phyloP scores from a whole-genome alignment of 2,888 invertebrate species.

The Zootermopsis nevadensis region DNA sequence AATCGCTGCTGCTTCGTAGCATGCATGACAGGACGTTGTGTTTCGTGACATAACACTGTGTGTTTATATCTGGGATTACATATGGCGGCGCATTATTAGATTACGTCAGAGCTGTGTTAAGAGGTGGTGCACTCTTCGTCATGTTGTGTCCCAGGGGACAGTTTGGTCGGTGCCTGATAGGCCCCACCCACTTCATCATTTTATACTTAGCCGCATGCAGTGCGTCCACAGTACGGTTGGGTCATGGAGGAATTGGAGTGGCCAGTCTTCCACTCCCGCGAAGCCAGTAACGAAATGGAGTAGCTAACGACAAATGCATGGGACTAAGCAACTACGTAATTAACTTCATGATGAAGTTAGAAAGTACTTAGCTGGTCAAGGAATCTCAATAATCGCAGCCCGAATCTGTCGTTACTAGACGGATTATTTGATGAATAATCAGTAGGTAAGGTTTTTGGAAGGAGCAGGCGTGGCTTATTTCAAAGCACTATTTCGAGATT shows the following conservation, averaged over 20 bases:
- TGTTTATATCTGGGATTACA: slow-evolving; percentile 26
- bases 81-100: slow-evolving; percentile 33
- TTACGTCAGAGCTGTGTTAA: slow-evolving; percentile 19
- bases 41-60: not conserved
- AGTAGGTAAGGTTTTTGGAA: too few relatives aligned
- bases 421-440: too few relatives aligned
- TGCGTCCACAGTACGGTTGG: slow-evolving; percentile 18
- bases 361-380: too few relatives aligned
- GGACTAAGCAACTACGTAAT: too few relatives aligned
- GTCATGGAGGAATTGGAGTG: slow-evolving; percentile 32
- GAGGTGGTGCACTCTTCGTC: not conserved
- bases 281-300: not conserved
- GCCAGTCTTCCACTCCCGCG: not conserved
- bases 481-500: too few relatives aligned
- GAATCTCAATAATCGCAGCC: too few relatives aligned
- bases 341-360: too few relatives aligned
- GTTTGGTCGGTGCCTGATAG: slow-evolving; percentile 36
- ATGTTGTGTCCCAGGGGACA: slow-evolving; percentile 29
- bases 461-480: too few relatives aligned
- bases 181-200: slow-evolving; percentile 39
- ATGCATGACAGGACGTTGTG: too few relatives aligned
- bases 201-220: slow-evolving; percentile 33
- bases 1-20: too few relatives aligned
- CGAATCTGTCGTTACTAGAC: too few relatives aligned
- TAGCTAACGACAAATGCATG: too few relatives aligned